A percentile compares a stretch with the other conserved stretches of the same genome.
Evolutionary conservation across 2,888 invertebrate genomes (phyloP).

Genomic region (Actias luna): DNA sequence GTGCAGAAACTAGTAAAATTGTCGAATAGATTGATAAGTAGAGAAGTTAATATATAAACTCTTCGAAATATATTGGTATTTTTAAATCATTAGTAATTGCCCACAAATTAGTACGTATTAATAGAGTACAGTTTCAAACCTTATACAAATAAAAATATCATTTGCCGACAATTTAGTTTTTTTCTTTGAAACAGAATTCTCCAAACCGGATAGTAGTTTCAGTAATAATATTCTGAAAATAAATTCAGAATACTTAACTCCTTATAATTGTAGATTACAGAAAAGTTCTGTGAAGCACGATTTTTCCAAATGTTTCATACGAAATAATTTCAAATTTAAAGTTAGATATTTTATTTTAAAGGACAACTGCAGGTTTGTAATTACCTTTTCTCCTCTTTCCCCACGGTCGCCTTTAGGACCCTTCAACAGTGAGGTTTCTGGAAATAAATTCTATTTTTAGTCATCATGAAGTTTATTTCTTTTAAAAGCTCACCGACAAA

Average conservation of each 20-base stretch:
- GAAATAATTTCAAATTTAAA: conserved; percentile 5
- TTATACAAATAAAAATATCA: too few species aligned
- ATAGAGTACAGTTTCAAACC: too few species aligned
- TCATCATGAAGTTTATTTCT: neutral
- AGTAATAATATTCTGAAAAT: too few species aligned
- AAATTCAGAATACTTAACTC: too few species aligned
- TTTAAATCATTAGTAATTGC: too few species aligned
- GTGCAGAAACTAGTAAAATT: too few species aligned
- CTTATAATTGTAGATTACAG: neutral
- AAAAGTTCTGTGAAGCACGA: neutral
- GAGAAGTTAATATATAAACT: neutral
- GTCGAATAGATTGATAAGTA: too few species aligned
- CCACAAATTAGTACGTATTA: too few species aligned
- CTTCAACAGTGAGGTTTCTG: conserved; percentile 58
- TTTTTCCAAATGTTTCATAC: neutral
- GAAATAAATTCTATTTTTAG: conserved; percentile 33
- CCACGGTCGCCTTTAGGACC: conserved; percentile 58
- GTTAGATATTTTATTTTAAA: conserved; percentile 13
- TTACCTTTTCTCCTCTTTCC: conserved; percentile 72
- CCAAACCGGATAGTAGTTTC: too few species aligned
- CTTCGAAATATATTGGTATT: neutral
- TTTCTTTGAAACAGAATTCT: too few species aligned
- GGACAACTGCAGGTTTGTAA: conserved; percentile 29
- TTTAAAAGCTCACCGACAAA: too few species aligned
- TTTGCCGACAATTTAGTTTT: too few species aligned